Conservation (phyloP, 2,113 vertebrate genomes). For the Romanogobio albipinnatus region DNA sequence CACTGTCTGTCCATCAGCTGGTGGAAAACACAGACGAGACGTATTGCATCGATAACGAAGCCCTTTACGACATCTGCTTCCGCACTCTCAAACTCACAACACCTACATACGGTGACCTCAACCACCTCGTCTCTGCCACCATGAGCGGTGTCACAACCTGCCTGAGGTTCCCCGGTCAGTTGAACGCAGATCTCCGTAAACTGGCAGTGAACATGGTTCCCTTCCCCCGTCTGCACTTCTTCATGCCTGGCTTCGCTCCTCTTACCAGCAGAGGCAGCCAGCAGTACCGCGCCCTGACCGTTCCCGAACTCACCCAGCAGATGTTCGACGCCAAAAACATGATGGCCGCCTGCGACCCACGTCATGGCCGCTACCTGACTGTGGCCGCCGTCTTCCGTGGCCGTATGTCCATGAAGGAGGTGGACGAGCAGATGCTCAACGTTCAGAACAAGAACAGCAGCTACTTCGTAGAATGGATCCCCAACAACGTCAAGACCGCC, state of each 20-base stretch:
- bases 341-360: slow-evolving; percentile 83
- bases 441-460: slow-evolving; percentile 85
- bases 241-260: slow-evolving; percentile 83
- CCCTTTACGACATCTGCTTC: slow-evolving; percentile 84
- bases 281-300: slow-evolving; percentile 80
- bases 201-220: slow-evolving; percentile 63
- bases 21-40: slow-evolving; percentile 70
- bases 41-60: slow-evolving; percentile 81
- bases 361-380: slow-evolving; percentile 81
- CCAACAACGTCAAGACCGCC: slow-evolving; percentile 81
- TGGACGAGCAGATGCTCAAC: slow-evolving; percentile 83
- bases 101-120: slow-evolving; percentile 74
- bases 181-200: slow-evolving; percentile 61
- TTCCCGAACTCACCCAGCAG: slow-evolving; percentile 83
- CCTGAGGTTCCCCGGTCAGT: slow-evolving; percentile 61
- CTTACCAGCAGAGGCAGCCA: slow-evolving; percentile 82
- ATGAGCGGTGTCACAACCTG: slow-evolving; percentile 62
- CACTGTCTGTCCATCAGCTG: slow-evolving; percentile 60
- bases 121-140: slow-evolving; percentile 60
- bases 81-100: slow-evolving; percentile 83
- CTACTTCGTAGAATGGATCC: slow-evolving; percentile 85
- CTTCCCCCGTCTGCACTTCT: slow-evolving; percentile 82
- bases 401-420: slow-evolving; percentile 85
- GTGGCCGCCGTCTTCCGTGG: slow-evolving; percentile 81
- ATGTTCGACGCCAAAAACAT: slow-evolving; percentile 86